phyloP scores from a whole-genome alignment of 2,797 vertebrate genomes.

The Myioborus melanocephalus region DNA sequence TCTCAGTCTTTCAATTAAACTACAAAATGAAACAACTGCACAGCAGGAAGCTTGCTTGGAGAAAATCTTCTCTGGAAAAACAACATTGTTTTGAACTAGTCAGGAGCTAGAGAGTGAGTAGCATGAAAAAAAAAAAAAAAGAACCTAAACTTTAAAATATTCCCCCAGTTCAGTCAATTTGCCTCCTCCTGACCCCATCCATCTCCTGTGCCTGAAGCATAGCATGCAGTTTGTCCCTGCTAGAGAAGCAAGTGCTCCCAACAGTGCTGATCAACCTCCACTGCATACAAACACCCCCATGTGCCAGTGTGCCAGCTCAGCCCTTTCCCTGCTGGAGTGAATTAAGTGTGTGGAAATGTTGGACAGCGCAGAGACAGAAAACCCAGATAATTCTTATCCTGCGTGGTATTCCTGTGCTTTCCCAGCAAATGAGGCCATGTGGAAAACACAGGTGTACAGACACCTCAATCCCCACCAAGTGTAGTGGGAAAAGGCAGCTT shows the following conservation, averaged over 20 bases:
- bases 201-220: not conserved
- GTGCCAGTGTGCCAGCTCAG: not conserved
- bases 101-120: not conserved
- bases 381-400: rapidly evolving
- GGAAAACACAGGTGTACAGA: not conserved
- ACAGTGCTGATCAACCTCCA: not conserved
- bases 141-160: not conserved
- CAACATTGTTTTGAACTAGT: not conserved
- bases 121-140: not conserved
- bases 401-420: not conserved
- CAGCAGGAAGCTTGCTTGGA: not conserved
- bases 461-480: rapidly evolving
- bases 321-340: not conserved
- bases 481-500: not conserved
- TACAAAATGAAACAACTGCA: not conserved
- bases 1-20: not conserved
- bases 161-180: not conserved
- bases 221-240: not conserved
- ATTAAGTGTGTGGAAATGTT: rapidly evolving
- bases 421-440: rapidly evolving
- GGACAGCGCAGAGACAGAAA: not conserved
- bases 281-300: not conserved
- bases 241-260: not conserved
- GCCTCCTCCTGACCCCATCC: not conserved
- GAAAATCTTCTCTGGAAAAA: not conserved